Conservation (phyloP, 2,888 invertebrate genomes). For the Cheilosia soror region DNA sequence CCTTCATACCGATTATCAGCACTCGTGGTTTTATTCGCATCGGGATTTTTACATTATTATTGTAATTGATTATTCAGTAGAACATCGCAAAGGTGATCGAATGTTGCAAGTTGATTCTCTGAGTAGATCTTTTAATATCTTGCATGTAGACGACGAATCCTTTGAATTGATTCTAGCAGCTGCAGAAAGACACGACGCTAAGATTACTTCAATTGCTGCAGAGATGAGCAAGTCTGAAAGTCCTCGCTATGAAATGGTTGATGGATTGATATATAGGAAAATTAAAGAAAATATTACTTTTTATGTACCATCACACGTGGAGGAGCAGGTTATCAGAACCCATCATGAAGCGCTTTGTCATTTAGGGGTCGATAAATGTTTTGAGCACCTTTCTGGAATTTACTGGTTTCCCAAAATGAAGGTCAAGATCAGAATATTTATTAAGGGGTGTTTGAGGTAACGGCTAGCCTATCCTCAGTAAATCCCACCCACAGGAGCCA, state of each 20-base stretch:
- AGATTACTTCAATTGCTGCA: slow-evolving; percentile 68
- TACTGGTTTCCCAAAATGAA: no score
- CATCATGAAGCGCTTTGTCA: no score
- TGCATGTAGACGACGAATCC: no score
- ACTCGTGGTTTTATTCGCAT: no score
- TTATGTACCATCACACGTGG: slow-evolving; percentile 70
- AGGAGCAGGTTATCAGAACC: no score
- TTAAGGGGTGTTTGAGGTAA: no score
- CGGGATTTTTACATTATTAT: background rate
- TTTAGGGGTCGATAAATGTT: no score
- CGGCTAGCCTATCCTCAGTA: no score
- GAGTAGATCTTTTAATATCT: slow-evolving; percentile 75
- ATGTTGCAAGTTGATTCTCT: slow-evolving; percentile 79
- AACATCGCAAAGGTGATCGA: slow-evolving; percentile 70
- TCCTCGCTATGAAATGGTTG: slow-evolving; percentile 33
- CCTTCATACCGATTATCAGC: background rate
- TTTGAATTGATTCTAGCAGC: slow-evolving; percentile 55
- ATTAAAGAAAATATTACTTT: slow-evolving; percentile 30
- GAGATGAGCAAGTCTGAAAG: slow-evolving; percentile 65
- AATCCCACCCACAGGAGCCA: no score
- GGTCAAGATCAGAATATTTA: no score
- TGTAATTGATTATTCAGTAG: slow-evolving; percentile 67
- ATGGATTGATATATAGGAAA: slow-evolving; percentile 47
- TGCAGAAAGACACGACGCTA: slow-evolving; percentile 65
- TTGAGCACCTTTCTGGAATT: no score